These are phyloP conservation scores for Tridacna gigas DNA, from an alignment of 2,888 invertebrate species.

Conservation along the genomic window DNA sequence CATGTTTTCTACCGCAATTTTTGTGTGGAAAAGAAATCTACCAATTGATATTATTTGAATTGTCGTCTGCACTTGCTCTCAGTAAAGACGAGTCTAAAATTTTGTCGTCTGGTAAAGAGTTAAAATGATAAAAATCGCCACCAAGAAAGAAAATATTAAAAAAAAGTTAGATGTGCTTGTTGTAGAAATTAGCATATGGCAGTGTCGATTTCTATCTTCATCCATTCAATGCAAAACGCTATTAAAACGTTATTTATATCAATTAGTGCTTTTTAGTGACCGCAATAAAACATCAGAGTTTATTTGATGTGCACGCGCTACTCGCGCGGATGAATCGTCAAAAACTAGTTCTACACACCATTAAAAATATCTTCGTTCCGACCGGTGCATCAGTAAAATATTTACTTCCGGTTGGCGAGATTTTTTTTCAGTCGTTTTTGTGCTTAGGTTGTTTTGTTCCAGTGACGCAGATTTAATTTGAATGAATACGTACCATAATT, in stretches of 20 bases:
- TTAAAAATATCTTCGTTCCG: neutral
- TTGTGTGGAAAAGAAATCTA: too few relatives aligned
- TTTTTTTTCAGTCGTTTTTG: neutral
- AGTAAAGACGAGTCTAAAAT: too few relatives aligned
- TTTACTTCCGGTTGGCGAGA: neutral
- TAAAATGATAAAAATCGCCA: too few relatives aligned
- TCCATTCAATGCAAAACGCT: constrained; percentile 18
- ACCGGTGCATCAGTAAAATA: constrained; percentile 2
- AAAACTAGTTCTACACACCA: constrained; percentile 18
- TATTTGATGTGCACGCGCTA: constrained; percentile 32
- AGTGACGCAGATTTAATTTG: too few relatives aligned
- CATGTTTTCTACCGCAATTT: too few relatives aligned
- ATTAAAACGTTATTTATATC: constrained; percentile 28
- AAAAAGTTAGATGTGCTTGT: neutral
- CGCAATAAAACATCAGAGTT: constrained; percentile 21
- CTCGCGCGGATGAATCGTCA: constrained; percentile 15
- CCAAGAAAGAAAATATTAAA: too few relatives aligned
- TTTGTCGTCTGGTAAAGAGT: too few relatives aligned
- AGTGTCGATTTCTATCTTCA: neutral
- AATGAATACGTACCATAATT: neutral
- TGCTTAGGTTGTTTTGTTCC: neutral
- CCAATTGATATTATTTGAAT: too few relatives aligned
- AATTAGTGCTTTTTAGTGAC: constrained; percentile 28
- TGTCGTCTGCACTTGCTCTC: too few relatives aligned
- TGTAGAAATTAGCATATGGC: constrained; percentile 16